Percentiles rank a stretch among this genome's conserved stretches.
Conservation (phyloP, 37 sponge, comb jelly and placozoan genomes). For the Eunapius fragilis region DNA sequence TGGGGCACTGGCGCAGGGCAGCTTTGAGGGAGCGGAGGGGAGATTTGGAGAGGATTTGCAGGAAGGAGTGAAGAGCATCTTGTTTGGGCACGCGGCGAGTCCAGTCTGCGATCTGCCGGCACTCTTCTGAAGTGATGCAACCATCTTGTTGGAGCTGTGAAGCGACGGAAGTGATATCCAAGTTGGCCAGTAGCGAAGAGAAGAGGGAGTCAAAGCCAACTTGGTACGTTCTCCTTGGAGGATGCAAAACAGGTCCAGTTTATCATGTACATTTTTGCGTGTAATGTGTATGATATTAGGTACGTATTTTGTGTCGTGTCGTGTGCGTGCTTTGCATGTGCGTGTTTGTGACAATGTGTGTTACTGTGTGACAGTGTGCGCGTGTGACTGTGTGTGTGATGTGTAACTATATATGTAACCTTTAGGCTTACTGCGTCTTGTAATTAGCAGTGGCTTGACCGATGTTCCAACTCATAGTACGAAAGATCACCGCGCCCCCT, state of each 20-base stretch:
- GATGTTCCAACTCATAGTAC: not conserved
- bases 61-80: not conserved
- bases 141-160: not conserved
- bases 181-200: not conserved
- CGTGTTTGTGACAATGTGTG: conserved; percentile 12
- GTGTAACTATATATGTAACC: not conserved
- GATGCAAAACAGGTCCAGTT: no score
- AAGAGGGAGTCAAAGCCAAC: not conserved
- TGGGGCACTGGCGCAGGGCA: not conserved
- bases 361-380: not conserved
- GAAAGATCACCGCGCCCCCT: not conserved
- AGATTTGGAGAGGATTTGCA: not conserved
- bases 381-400: not conserved
- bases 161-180: not conserved
- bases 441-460: not conserved
- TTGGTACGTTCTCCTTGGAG: not conserved
- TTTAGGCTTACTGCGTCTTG: not conserved
- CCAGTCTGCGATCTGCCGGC: not conserved
- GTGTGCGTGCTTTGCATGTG: not conserved
- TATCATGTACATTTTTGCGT: not conserved
- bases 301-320: no score
- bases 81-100: not conserved
- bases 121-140: not conserved
- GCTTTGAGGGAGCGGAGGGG: not conserved
- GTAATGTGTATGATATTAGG: not conserved